Conservation (phyloP, 2,888 invertebrate genomes). For the Linnaemya vulpina region DNA sequence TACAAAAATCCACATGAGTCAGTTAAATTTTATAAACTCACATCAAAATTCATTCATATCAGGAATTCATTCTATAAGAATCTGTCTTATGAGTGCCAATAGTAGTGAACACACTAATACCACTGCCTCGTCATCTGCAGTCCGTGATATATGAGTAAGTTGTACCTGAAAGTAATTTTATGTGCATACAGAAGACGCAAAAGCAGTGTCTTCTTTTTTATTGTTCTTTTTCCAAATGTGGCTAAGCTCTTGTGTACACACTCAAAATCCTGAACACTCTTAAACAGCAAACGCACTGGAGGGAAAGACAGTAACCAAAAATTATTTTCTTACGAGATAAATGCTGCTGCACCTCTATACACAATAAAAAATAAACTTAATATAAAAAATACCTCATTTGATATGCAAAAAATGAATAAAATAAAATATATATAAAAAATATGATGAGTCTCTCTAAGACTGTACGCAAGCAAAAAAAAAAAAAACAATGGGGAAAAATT, state of each 20-base stretch:
- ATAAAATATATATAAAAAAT: conserved; percentile 37
- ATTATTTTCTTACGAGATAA: conserved; percentile 33
- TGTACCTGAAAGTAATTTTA: conserved; percentile 76
- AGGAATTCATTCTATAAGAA: conserved; percentile 20
- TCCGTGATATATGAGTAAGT: conserved; percentile 81
- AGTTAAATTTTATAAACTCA: too few relatives aligned
- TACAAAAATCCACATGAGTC: too few relatives aligned
- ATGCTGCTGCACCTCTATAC: conserved; percentile 60
- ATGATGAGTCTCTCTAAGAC: conserved; percentile 58
- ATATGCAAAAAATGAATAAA: conserved; percentile 74
- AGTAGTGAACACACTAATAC: conserved; percentile 7
- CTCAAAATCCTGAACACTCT: conserved; percentile 36
- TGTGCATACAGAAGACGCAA: conserved; percentile 47
- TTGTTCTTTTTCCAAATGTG: conserved; percentile 73
- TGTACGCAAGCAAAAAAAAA: conserved; percentile 61
- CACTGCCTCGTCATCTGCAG: conserved; percentile 25
- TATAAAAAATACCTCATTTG: conserved; percentile 76
- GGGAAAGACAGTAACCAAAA: conserved; percentile 67
- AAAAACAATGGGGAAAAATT: conserved; percentile 54
- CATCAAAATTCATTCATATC: not conserved
- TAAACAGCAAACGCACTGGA: conserved; percentile 57
- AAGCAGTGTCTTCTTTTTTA: conserved; percentile 48
- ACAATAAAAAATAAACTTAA: conserved; percentile 10
- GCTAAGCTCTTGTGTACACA: conserved; percentile 81
- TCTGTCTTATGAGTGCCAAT: conserved; percentile 18